Evolutionary conservation across 2,113 vertebrate genomes (phyloP), one percentile per base, ranked within the genome.

Genomic region (Paralichthys olivaceus): DNA sequence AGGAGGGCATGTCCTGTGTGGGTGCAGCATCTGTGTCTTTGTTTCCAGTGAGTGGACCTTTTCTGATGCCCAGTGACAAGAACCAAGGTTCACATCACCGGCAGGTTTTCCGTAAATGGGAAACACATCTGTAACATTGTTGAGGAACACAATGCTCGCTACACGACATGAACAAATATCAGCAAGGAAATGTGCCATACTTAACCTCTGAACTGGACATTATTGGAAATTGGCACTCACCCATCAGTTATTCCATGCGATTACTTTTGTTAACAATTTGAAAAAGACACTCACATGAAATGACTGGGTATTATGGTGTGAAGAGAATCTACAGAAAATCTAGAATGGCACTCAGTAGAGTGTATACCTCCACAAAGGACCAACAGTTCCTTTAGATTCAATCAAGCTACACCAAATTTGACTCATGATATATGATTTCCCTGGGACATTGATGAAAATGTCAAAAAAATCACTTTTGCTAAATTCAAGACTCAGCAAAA

Each of bases 21-120:
- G 53, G 53, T 70, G 61, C 69, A 64, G 71, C 79, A 83, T 89
- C 57, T 84, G 74, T 68, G 49, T 63, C 53, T 81, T 85, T 88
- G 82, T 84, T 87, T 83, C 61, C 17, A 5, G 23, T 56, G 80
- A 89, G 65, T 75, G 79, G 77, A 57, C 51, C 49, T 63, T 70
- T 73, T 65, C 77, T 71, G 57, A 83, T 75, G 43, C 82, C 69
- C 45, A 11, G 69, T 62, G 83, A 89, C 79, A 75, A 79, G 85
- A 65, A 8, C 40, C 26, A 26, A 7, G 19, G 70, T 69, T 77
- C 66, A 80, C 72, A 75, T 83, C 74, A 47, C 43, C 57, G 79
- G 79, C 71, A 78, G 72, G 57, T 83, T 84, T 84, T 59, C 65
- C 14, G 17, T 4, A 45, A 77, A 74, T 66, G 13, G 56, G 69